Evolutionary conservation across 2,888 invertebrate species (phyloP).

Genomic region (Leucania comma): DNA sequence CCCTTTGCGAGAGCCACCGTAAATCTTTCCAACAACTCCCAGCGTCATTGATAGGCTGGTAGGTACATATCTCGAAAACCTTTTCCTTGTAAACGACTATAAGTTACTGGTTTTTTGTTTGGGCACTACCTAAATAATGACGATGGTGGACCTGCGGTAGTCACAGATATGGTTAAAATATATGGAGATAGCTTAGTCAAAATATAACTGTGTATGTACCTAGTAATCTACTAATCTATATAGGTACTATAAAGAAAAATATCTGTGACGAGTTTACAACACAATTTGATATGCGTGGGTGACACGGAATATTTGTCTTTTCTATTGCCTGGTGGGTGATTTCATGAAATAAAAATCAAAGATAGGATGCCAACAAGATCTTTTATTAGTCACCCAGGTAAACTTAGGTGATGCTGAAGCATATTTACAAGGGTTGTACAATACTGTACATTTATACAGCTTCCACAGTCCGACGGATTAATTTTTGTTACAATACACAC

Average conservation of each 20-base stretch:
- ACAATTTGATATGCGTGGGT: neutral
- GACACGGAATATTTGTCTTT: no score
- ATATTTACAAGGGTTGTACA: conserved; percentile 70
- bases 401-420: conserved; percentile 47
- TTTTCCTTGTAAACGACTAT: no score
- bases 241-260: neutral
- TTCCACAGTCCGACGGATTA: conserved; percentile 42
- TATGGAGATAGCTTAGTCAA: neutral
- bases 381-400: conserved; percentile 61
- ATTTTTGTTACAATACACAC: conserved; percentile 36
- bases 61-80: no score
- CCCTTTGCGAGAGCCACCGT: no score
- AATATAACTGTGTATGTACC: neutral
- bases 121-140: no score
- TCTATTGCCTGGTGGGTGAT: no score
- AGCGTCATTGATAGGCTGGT: no score
- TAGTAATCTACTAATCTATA: no score
- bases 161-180: neutral
- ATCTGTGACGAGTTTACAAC: neutral
- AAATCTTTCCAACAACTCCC: no score
- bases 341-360: conserved; percentile 38
- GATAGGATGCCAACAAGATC: conserved; percentile 53
- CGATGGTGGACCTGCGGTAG: no score
- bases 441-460: conserved; percentile 63
- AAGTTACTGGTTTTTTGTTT: no score